phyloP scores from a whole-genome alignment of 2,797 vertebrate species.

The Macroramphosus scolopax region DNA sequence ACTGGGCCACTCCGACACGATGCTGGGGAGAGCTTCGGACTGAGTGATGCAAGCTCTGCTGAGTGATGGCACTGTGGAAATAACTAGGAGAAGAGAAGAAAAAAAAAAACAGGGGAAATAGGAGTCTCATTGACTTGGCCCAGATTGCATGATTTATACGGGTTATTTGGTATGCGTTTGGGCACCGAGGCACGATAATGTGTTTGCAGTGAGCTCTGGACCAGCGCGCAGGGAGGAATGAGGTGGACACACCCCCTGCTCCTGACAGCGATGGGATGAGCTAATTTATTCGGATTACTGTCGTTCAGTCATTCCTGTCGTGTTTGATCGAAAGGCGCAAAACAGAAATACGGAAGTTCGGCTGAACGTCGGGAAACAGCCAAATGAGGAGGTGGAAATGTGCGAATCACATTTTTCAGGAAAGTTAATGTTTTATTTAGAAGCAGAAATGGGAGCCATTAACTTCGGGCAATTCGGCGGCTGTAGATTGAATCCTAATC shows the following conservation, averaged over 20 bases:
- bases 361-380: not conserved
- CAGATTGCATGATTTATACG: constrained; percentile 77
- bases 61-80: constrained; percentile 65
- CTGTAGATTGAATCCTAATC: constrained; percentile 58
- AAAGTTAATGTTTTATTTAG: constrained; percentile 53
- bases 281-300: constrained; percentile 61
- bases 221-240: constrained; percentile 47
- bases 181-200: constrained; percentile 68
- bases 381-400: constrained; percentile 1
- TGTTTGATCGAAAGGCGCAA: constrained; percentile 30
- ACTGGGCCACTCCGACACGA: constrained; percentile 67
- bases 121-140: constrained; percentile 72
- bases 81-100: constrained; percentile 59
- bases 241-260: constrained; percentile 37
- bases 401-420: constrained; percentile 8
- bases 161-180: constrained; percentile 74
- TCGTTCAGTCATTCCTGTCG: constrained; percentile 25
- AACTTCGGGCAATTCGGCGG: constrained; percentile 31
- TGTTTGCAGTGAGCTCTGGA: constrained; percentile 69
- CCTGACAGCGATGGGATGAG: constrained; percentile 39
- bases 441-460: constrained; percentile 40
- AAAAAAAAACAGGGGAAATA: constrained; percentile 59
- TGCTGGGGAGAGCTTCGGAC: constrained; percentile 41
- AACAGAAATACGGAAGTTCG: too few relatives aligned
- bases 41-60: constrained; percentile 61